These are phyloP conservation scores for Upupa epops DNA, from an alignment of 2,113 vertebrate species.

Conservation along the genomic window DNA sequence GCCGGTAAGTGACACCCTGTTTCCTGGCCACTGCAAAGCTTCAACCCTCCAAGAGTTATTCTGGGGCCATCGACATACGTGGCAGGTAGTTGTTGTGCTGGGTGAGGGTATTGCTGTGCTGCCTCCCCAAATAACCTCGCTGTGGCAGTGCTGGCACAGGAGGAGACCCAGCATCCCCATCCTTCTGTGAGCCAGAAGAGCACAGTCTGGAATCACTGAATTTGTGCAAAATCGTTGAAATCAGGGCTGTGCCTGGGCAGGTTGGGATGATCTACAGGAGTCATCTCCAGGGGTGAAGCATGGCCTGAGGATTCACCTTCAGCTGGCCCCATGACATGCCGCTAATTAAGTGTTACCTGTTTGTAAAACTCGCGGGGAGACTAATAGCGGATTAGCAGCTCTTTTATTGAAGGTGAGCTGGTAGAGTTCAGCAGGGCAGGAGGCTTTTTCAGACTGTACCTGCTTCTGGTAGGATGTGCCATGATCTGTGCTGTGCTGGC, in stretches of 20 bases:
- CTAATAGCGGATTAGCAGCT: not conserved
- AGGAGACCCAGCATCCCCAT: not conserved
- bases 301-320: not conserved
- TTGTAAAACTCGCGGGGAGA: not conserved
- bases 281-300: not conserved
- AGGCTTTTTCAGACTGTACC: not conserved
- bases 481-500: not conserved
- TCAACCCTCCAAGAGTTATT: not conserved
- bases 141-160: no score
- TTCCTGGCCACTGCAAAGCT: not conserved
- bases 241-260: not conserved
- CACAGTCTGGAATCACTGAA: not conserved
- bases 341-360: not conserved
- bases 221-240: not conserved
- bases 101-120: not conserved
- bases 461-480: not conserved
- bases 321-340: not conserved
- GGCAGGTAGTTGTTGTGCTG: not conserved
- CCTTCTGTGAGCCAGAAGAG: not conserved
- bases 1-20: constrained; percentile 3
- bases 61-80: not conserved
- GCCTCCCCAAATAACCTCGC: not conserved
- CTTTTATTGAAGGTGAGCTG: not conserved
- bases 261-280: not conserved
- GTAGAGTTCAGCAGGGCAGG: not conserved